Base-by-base conservation (phyloP, 2,888 invertebrate species). In the Chymomyza procnemis region DNA sequence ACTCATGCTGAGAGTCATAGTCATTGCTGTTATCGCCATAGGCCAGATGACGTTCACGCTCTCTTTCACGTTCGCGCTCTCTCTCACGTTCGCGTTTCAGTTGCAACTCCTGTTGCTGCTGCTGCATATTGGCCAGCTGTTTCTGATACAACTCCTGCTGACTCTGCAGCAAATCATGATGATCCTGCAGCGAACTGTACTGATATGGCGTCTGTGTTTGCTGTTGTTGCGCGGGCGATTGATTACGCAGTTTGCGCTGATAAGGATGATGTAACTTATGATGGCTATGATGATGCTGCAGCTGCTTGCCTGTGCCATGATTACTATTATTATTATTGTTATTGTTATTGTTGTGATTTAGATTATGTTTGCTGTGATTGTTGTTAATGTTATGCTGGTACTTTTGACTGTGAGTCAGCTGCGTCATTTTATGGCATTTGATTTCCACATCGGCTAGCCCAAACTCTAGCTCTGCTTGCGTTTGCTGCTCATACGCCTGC, bases 141-240 rank as follows among this genome's bases (percentile, higher is more conserved):
- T 88, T 87, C 61, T 89, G 89, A 48, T 88, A 88, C 18, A 87
- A 62, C 63, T 89, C 89, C 74, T 89, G 89, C 70, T 88, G 89
- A 18, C 81, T 70, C 22, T 87, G 87, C 66, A 83, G 48, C 65
- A 83, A 55, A 48, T 83, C 83, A 50, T 83, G 87, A 59, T 83
- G 83, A 72, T 83, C 83, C 70, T 87, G 87, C 64, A 81, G 67
- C 5, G 81, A 75, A 26, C 76, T 76, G 64, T 78, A 76, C 18
- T 79, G 85, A 75, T 87, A 87, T 71, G 87, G 73, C 22, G 79
- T 73, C 55, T 72, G 71, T 22, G 54, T 74, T 58, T 71, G 76
- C 26, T 75, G 74, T 18, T 71, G 71, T 64, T 67, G 72, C 4
- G 52, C 55, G 34, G 64, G 68, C 9, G 75, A 65, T 19, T 60